phyloP scores from a whole-genome alignment of 1,140 invertebrate species.

The Andricus grossulariae region DNA sequence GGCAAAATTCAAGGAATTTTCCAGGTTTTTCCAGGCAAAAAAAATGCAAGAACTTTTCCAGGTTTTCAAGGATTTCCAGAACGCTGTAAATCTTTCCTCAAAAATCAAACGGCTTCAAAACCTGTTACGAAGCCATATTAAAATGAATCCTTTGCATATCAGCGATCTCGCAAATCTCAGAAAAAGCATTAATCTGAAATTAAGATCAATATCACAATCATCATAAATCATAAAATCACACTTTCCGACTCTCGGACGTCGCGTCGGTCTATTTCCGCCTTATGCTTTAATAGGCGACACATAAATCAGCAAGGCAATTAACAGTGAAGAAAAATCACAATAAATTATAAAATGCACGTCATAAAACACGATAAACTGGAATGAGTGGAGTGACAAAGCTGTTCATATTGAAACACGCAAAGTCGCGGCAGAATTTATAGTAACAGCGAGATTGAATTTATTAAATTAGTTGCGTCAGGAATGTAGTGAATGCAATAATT shows the following conservation, averaged over 20 bases:
- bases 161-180: not conserved
- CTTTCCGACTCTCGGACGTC: not conserved
- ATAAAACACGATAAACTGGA: slow-evolving; percentile 22
- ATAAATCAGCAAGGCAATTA: slow-evolving; percentile 28
- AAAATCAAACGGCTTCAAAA: not conserved
- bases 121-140: slow-evolving; percentile 6
- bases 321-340: slow-evolving; percentile 13
- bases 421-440: not conserved
- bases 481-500: slow-evolving; percentile 1
- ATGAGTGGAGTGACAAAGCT: not conserved
- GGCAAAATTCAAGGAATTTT: too few species aligned
- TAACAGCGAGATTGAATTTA: slow-evolving; percentile 3
- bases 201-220: slow-evolving; percentile 24
- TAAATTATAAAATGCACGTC: slow-evolving; percentile 23
- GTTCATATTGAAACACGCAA: slow-evolving; percentile 20
- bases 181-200: slow-evolving; percentile 12
- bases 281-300: not conserved
- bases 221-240: slow-evolving; percentile 23
- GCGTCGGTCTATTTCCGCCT: not conserved
- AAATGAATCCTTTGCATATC: slow-evolving; percentile 13
- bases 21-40: too few species aligned
- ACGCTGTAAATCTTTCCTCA: not conserved
- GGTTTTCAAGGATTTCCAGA: too few species aligned
- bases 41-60: too few species aligned
- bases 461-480: slow-evolving; percentile 13